These are phyloP conservation scores for Sebastes cheni DNA, from an alignment of 2,797 vertebrate genomes.

Conservation along the genomic window DNA sequence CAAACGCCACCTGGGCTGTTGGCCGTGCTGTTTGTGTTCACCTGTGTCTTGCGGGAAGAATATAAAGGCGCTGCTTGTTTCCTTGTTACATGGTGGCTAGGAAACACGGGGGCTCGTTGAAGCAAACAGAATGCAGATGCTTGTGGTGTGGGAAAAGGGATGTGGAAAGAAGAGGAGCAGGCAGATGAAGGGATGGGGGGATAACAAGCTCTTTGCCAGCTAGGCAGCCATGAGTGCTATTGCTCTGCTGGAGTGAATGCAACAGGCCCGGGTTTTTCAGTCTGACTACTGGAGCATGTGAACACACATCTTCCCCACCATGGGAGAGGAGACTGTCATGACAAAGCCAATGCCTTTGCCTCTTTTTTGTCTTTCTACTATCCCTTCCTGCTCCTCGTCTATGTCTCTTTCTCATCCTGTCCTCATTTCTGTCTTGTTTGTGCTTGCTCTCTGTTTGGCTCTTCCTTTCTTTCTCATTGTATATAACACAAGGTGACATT, in stretches of 20 bases:
- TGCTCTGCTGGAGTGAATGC: constrained; percentile 74
- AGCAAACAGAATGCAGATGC: constrained; percentile 74
- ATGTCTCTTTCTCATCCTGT: constrained; percentile 50
- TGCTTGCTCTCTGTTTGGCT: constrained; percentile 30
- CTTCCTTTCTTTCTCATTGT: constrained; percentile 38
- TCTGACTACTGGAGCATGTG: constrained; percentile 75
- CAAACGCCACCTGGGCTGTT: constrained; percentile 51
- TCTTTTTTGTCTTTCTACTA: constrained; percentile 24
- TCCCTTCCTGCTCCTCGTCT: constrained; percentile 47
- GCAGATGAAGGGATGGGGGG: constrained; percentile 54
- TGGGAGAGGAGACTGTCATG: constrained; percentile 69
- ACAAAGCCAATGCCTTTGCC: constrained; percentile 66
- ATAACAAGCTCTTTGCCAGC: constrained; percentile 78
- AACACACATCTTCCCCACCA: constrained; percentile 64
- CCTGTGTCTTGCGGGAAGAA: constrained; percentile 55
- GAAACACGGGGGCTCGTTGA: constrained; percentile 55
- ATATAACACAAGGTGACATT: constrained; percentile 63
- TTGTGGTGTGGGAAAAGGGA: constrained; percentile 47
- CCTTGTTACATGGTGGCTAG: constrained; percentile 56
- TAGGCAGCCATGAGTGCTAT: constrained; percentile 70
- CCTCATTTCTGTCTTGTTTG: constrained; percentile 57
- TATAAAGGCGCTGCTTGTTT: constrained; percentile 58
- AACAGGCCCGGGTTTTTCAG: constrained; percentile 76
- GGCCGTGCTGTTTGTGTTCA: constrained; percentile 48
- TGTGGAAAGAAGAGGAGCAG: constrained; percentile 43